These are phyloP conservation scores for Urocolius indicus DNA, from an alignment of 2,113 vertebrate genomes.

Conservation along the genomic window DNA sequence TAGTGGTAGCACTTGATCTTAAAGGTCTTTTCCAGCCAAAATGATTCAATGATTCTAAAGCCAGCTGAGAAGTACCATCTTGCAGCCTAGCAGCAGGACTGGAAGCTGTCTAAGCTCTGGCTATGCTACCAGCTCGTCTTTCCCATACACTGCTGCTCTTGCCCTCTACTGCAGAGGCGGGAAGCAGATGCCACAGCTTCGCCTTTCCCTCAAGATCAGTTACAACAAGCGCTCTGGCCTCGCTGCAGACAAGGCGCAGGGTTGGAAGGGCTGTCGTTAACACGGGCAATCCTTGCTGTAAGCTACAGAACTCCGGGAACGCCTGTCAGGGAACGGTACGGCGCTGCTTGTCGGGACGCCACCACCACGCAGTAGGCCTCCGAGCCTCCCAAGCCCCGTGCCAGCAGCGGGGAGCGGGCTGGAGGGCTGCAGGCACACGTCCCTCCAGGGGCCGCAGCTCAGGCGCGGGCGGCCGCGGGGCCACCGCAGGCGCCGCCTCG, in stretches of 20 bases:
- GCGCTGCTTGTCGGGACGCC: background rate
- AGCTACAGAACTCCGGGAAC: fast-evolving
- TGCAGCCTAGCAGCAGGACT: background rate
- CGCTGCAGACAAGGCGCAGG: fast-evolving
- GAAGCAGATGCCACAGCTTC: background rate
- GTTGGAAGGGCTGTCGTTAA: background rate
- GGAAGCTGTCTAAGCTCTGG: fast-evolving
- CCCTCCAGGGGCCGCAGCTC: background rate
- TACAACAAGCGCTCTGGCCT: fast-evolving
- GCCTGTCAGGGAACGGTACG: fast-evolving
- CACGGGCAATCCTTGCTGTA: fast-evolving
- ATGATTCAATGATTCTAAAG: too few species aligned
- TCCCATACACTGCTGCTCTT: fast-evolving
- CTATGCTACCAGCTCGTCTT: background rate
- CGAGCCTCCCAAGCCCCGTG: too few species aligned
- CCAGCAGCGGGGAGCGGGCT: background rate
- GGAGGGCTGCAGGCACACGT: too few species aligned
- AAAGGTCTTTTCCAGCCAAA: too few species aligned
- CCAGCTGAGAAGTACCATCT: too few species aligned
- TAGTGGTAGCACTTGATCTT: too few species aligned
- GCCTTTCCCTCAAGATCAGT: background rate
- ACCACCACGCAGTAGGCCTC: fast-evolving
- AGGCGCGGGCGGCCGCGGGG: too few species aligned
- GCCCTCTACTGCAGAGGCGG: fast-evolving
- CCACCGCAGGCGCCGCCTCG: too few species aligned